Evolutionary conservation across 2,113 vertebrate species (phyloP).

Genomic region (Paedocypris sp.): DNA sequence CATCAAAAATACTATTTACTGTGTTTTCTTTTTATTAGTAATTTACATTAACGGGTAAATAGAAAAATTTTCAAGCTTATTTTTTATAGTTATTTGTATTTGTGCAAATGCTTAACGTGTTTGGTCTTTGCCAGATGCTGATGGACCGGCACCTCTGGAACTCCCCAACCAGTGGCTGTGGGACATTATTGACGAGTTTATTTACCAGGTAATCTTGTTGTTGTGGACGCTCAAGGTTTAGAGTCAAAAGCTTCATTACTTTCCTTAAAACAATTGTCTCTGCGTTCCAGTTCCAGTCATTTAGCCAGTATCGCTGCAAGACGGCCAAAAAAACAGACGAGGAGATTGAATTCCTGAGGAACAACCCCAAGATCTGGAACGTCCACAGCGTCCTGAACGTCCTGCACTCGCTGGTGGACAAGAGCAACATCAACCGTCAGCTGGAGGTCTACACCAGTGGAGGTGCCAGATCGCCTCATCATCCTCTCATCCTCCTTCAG

Average conservation of each 20-base stretch:
- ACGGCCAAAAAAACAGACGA: slow-evolving; percentile 93
- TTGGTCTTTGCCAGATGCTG: slow-evolving; percentile 70
- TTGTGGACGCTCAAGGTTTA: neutral
- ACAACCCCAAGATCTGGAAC: slow-evolving; percentile 98
- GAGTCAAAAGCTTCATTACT: neutral
- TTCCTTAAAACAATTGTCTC: too few relatives aligned
- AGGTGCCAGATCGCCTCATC: slow-evolving; percentile 56
- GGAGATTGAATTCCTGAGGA: slow-evolving; percentile 93
- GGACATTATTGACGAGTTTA: slow-evolving; percentile 99
- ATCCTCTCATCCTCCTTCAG: neutral
- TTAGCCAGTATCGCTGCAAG: slow-evolving; percentile 97
- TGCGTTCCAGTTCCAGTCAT: slow-evolving; percentile 82
- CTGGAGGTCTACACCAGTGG: slow-evolving; percentile 96
- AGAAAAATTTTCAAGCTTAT: too few relatives aligned
- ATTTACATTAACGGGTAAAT: too few relatives aligned
- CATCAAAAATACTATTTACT: neutral
- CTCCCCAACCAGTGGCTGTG: slow-evolving; percentile 98
- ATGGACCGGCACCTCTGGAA: slow-evolving; percentile 91
- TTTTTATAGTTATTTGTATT: neutral
- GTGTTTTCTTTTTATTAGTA: neutral
- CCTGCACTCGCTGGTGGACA: slow-evolving; percentile 92
- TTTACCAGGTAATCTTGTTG: slow-evolving; percentile 75
- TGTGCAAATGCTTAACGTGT: neutral
- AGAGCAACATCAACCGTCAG: slow-evolving; percentile 97
- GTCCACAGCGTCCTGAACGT: slow-evolving; percentile 97